Evolutionary conservation across 2,113 vertebrate genomes (phyloP).

Genomic region (Prinia subflava): DNA sequence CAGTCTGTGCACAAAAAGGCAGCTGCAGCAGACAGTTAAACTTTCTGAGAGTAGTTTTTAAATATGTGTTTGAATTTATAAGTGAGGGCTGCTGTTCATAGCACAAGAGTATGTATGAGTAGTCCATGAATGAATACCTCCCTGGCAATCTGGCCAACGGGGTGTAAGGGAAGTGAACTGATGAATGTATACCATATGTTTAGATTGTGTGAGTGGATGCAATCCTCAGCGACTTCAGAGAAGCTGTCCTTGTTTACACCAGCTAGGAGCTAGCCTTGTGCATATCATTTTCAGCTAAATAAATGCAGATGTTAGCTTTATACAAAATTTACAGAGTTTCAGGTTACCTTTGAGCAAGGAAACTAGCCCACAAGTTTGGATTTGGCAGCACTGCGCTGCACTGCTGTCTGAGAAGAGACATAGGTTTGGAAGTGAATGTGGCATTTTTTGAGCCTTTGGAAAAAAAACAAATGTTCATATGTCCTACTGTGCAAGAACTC

Average conservation of each 20-base stretch:
- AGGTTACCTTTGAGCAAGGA: slow-evolving; percentile 21
- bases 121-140: slow-evolving; percentile 1
- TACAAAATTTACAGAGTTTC: slow-evolving; percentile 15
- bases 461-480: neutral
- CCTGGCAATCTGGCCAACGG: slow-evolving; percentile 8
- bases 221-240: slow-evolving; percentile 11
- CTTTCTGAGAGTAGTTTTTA: neutral
- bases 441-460: slow-evolving; percentile 18
- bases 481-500: neutral
- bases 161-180: slow-evolving; percentile 5
- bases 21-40: neutral
- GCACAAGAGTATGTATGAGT: neutral
- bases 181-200: slow-evolving; percentile 35
- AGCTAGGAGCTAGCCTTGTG: neutral
- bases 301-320: slow-evolving; percentile 48
- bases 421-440: slow-evolving; percentile 16
- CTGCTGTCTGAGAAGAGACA: neutral
- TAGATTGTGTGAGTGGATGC: neutral
- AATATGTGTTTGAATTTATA: neutral
- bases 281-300: slow-evolving; percentile 39
- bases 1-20: neutral
- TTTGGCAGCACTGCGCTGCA: neutral
- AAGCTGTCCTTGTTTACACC: slow-evolving; percentile 40
- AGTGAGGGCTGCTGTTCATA: neutral
- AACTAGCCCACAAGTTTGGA: neutral